Conservation (phyloP, 1,140 invertebrate species). For the Drosophila murphyi region DNA sequence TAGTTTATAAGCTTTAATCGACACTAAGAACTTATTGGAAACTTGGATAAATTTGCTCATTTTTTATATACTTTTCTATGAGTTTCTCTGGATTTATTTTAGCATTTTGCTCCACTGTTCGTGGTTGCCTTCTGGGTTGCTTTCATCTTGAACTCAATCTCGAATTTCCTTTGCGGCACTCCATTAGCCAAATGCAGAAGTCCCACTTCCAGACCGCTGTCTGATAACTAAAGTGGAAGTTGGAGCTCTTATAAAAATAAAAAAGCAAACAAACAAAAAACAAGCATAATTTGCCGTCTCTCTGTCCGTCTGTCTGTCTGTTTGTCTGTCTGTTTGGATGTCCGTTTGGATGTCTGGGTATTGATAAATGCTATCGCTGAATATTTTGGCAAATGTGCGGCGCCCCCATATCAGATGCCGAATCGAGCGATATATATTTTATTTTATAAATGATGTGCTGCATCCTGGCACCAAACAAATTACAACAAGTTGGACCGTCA, state of each 20-base stretch:
- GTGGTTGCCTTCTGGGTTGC: background rate
- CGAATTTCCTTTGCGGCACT: slow-evolving; percentile 45
- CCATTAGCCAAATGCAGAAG: slow-evolving; percentile 60
- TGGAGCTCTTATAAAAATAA: slow-evolving; percentile 25
- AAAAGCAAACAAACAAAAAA: slow-evolving; percentile 41
- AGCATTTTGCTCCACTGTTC: background rate
- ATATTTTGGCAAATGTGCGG: slow-evolving; percentile 70
- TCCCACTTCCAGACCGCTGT: slow-evolving; percentile 32
- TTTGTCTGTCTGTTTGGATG: background rate
- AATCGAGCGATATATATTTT: slow-evolving; percentile 29
- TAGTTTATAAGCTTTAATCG: too few relatives aligned
- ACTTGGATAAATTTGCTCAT: too few relatives aligned
- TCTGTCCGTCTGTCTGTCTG: background rate
- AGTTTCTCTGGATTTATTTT: background rate
- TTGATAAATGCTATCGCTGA: slow-evolving; percentile 64
- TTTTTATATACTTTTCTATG: background rate
- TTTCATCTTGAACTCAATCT: slow-evolving; percentile 18
- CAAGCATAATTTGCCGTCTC: slow-evolving; percentile 56
- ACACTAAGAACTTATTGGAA: too few relatives aligned
- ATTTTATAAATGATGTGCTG: slow-evolving; percentile 68
- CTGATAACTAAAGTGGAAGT: slow-evolving; percentile 59
- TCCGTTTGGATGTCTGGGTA: background rate
- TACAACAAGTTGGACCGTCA: slow-evolving; percentile 72
- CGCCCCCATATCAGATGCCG: slow-evolving; percentile 55
- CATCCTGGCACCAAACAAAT: slow-evolving; percentile 71